Conservation (phyloP, 2,888 invertebrate genomes). For the Sepioteuthis lessoniana region DNA sequence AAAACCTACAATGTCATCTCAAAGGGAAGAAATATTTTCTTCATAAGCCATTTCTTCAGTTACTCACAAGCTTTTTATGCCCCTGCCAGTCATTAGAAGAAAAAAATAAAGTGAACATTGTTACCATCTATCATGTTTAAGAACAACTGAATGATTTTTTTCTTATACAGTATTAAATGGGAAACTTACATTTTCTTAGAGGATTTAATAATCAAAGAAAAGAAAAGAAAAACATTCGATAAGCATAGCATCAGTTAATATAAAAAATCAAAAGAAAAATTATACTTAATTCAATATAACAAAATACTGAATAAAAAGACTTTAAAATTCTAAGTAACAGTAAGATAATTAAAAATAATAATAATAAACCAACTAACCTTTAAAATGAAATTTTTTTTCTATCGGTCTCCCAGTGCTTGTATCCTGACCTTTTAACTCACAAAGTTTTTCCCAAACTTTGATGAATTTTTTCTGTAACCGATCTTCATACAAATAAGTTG, state of each 20-base stretch:
- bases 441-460: constrained; percentile 76
- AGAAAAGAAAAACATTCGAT: background rate
- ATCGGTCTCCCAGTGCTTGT: constrained; percentile 66
- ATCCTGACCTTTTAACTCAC: constrained; percentile 77
- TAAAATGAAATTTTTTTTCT: constrained; percentile 67
- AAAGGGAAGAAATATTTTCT: too few relatives aligned
- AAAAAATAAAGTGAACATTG: too few relatives aligned
- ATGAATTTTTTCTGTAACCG: constrained; percentile 77
- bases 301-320: background rate
- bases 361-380: constrained; percentile 59
- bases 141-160: too few relatives aligned
- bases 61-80: too few relatives aligned
- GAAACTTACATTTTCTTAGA: too few relatives aligned
- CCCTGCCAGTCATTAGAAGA: too few relatives aligned
- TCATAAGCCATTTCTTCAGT: too few relatives aligned
- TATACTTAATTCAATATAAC: background rate
- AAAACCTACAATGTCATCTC: too few relatives aligned
- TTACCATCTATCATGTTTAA: too few relatives aligned
- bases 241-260: background rate
- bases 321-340: background rate
- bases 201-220: too few relatives aligned
- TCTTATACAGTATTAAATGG: too few relatives aligned
- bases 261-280: background rate
- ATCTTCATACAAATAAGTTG: constrained; percentile 83
- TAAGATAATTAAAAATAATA: background rate